Base-by-base conservation (phyloP, 2,888 invertebrate species). In the Cephus runcator region DNA sequence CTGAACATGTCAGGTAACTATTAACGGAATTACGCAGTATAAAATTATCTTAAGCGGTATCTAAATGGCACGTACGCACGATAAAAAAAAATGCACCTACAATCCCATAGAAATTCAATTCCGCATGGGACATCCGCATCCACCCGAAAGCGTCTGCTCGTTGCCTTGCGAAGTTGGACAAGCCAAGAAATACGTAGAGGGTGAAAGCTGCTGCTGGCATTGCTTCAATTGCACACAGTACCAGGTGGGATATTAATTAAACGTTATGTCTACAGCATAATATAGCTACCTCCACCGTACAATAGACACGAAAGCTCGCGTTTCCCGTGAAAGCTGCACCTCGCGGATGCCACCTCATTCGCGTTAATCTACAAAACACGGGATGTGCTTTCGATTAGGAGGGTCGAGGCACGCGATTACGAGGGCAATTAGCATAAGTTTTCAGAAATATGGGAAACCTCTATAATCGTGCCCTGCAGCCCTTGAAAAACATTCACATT, bases 121-220 rank as follows among this genome's bases (percentile, higher is more conserved):
- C 92, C 96, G 96, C 88, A 93, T 95, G 91, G 95, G 95, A 68
- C 95, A 96, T 85, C 95, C 95, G 0, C 94, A 94, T 77, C 96
- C 97, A 34, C 98, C 98, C 3, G 95, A 96, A 88, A 98, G 98
- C 6, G 97, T 98, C 74, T 98, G 98, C 93, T 97, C 97, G 91
- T 94, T 96, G 82, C 96, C 97, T 81, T 98, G 98, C 90, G 95
- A 95, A 87, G 93, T 94, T 79, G 98, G 97, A 0, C 97, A 98
- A 92, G 98, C 97, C 80, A 97, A 97, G 93, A 96, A 97, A 91
- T 97, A 97, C 92, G 96, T 97, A 73, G 97, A 97, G 90, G 98
- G 97, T 0, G 97, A 98, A 92, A 96, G 96, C 91, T 98, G 98
- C 92, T 98, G 98, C 91, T 98, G 98, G 97, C 97, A 97, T 90